Evolutionary conservation across 2,797 vertebrate genomes (phyloP), one percentile per base, ranked within the genome.

Genomic region (Enteromius treurensis): DNA sequence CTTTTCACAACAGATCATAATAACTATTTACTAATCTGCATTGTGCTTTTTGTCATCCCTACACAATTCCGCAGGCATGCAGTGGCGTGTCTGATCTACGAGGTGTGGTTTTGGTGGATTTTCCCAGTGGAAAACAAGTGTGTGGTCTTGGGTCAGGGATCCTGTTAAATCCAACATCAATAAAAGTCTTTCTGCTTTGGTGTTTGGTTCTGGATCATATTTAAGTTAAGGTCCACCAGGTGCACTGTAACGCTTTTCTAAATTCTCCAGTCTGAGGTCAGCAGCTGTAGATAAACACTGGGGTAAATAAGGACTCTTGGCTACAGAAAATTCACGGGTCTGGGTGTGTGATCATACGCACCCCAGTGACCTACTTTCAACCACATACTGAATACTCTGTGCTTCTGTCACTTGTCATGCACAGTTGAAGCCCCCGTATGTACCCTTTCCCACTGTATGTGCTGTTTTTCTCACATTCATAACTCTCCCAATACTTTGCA

Each of bases 181-280:
- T 76, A 60, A 42, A 75, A 40, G 69, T 83, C 5, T 15, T 64
- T 32, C 29, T 32, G 6, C 40, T 5, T 64, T 17, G 62, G 32
- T 65, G 65, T 65, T 71, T 62, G 58, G 69, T 75, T 76, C 55
- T 58, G 71, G 64, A 60, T 83, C 64, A 76, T 37, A 37, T 79
- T 47, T 62, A 73, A 32, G 51, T 21, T n/a, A 10, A 80, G 60
- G 21, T 62, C 26, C 40, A 74, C 76, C 76, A 67, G 84, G 68
- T 82, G 81, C 42, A 51, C 62, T 32, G 64, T 83, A 55, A 78
- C 42, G 15, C n/a, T 71, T 68, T 82, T 55, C 34, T 69, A 76
- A 79, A 86, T 65, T 42, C 15, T 82, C 21, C 40, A 51, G 60
- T 58, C n/a, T 79, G 76, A 86, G 62, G 69, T 82, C 69, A 75